These are phyloP conservation scores for Ceryle rudis DNA, from an alignment of 2,797 vertebrate species.

Conservation along the genomic window DNA sequence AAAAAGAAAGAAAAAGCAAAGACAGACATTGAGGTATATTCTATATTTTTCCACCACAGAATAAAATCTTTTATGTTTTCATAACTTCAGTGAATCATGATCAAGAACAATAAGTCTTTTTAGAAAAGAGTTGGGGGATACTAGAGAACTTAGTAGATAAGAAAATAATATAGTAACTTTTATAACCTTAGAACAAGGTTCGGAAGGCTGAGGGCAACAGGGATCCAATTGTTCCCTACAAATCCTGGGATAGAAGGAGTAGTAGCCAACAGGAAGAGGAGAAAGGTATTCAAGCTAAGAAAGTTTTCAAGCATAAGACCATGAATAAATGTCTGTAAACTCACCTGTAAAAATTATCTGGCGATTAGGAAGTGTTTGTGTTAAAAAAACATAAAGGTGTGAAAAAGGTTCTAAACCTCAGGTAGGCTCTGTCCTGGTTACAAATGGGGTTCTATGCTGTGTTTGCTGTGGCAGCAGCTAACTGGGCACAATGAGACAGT, in stretches of 20 bases:
- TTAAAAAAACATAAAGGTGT: neutral
- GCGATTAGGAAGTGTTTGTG: neutral
- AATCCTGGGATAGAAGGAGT: neutral
- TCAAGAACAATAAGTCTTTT: neutral
- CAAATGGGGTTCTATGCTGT: accelerated
- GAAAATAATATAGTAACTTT: neutral
- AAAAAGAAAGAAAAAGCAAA: neutral
- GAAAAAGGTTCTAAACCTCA: neutral
- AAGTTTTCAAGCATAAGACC: neutral
- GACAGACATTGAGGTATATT: neutral
- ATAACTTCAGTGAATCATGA: neutral
- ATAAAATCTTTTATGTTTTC: neutral
- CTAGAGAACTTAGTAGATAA: neutral
- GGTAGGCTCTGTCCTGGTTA: neutral
- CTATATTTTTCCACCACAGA: neutral
- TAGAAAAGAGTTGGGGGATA: neutral
- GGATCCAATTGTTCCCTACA: neutral
- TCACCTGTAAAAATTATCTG: neutral
- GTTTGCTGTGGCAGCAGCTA: neutral
- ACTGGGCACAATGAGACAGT: no score
- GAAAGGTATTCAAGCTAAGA: neutral
- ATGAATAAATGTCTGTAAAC: neutral
- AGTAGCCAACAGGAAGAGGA: neutral
- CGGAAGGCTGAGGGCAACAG: neutral
- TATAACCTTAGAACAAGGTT: neutral